These are phyloP conservation scores for Aldabrachelys gigantea DNA, from an alignment of 2,113 vertebrate species.

Conservation along the genomic window DNA sequence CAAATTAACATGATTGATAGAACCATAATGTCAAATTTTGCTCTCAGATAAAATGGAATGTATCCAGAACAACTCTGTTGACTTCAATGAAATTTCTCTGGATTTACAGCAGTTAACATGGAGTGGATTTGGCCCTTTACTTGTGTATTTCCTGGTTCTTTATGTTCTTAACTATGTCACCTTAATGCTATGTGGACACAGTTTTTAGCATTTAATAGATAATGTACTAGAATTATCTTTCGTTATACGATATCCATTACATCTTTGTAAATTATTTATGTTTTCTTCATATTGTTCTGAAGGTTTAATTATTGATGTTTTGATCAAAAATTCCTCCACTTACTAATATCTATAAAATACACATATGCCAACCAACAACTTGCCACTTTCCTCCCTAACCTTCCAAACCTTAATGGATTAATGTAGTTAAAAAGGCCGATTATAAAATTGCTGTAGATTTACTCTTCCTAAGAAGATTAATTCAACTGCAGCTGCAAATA, in stretches of 20 bases:
- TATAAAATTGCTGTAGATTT: not conserved
- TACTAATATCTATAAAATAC: not conserved
- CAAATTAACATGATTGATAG: constrained; percentile 18
- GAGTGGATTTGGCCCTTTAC: not conserved
- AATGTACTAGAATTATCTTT: not conserved
- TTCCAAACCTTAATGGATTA: not conserved
- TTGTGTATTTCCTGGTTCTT: not conserved
- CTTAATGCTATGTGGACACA: not conserved
- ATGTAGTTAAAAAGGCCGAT: not conserved
- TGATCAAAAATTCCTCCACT: constrained; percentile 32
- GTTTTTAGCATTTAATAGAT: constrained; percentile 7
- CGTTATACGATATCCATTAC: not conserved
- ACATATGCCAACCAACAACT: not conserved
- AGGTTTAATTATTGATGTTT: constrained; percentile 31
- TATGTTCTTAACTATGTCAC: not conserved
- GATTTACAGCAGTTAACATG: not conserved
- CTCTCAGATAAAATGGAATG: not conserved
- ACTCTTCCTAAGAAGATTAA: not conserved
- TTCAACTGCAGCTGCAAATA: not conserved
- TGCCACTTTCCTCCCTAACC: not conserved
- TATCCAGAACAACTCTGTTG: constrained; percentile 8
- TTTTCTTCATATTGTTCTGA: not conserved
- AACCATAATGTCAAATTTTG: constrained; percentile 28
- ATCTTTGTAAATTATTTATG: constrained; percentile 9
- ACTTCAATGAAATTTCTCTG: constrained; percentile 46